Base-by-base conservation (phyloP, 1,140 invertebrate genomes). In the Ceratina australensis region DNA sequence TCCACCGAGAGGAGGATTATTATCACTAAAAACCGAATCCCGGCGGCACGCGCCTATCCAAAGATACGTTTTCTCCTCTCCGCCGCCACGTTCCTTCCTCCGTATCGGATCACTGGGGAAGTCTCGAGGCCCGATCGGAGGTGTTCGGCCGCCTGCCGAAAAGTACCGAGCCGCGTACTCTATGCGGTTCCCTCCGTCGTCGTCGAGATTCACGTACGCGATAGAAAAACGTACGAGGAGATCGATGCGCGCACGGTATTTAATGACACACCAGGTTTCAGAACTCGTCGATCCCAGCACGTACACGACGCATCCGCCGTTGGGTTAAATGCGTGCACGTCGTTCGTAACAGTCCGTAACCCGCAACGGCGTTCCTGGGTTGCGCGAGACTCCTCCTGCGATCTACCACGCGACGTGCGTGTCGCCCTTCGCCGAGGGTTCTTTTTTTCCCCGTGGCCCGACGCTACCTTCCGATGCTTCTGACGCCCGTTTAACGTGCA, bases 111-210 rank as follows among this genome's bases (percentile, higher is more conserved):
- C 60, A 63, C 76, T 63, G 22, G 67, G 50, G 67, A 65, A 79
- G 82, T 67, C 61, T 72, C 76, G 49, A 28, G 74, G 28, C 61
- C 50, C 60, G 71, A 69, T 83, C 84, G 81, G 84, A 60, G 18
- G 61, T 64, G 47, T 75, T 79, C 85, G 85, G 78, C 26, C 52
- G 64, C 67, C 63, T 68, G 78, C 78, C 85, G 84, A 81, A 79
- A 85, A 83, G 54, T 72, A 33, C 84, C 79, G 85, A 83, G 72
- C 28, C 54, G 26, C 80, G 64, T 47, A 64, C 57, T 59, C 66
- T 66, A 69, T 63, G 73, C 49, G 76, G 72, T 75, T 72, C 42
- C 59, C 57, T 65, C 69, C 42, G 33, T 42, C n/a, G n/a, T 67
- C 49, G 57, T 72, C 59, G 69, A 64, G 59, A 78, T 72, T 72